Percentiles rank a stretch among this genome's conserved stretches.
phyloP scores from a whole-genome alignment of 2,888 invertebrate genomes.

The Pyrrhosoma nymphula region DNA sequence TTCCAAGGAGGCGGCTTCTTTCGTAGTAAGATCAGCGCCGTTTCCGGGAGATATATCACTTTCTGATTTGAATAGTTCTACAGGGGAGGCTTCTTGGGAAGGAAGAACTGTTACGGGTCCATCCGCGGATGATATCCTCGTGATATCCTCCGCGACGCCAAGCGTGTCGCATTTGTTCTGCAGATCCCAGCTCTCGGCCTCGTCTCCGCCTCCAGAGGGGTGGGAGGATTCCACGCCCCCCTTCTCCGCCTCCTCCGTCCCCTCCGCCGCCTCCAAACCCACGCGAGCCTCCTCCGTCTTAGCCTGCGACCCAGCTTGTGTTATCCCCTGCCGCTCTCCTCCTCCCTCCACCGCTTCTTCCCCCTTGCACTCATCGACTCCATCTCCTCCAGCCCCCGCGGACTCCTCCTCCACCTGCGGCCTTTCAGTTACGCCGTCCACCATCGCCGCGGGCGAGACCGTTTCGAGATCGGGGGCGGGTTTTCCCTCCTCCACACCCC shows the following conservation, averaged over 20 bases:
- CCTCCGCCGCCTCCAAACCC: slow-evolving; percentile 5
- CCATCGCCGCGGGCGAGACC: background rate
- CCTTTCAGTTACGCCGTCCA: background rate
- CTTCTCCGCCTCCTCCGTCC: background rate
- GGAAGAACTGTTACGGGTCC: background rate
- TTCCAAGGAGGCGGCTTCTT: no score
- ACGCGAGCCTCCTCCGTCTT: slow-evolving; percentile 12
- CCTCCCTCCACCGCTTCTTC: background rate
- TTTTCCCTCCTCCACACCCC: background rate
- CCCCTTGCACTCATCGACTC: background rate
- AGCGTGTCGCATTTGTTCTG: background rate
- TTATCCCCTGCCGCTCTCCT: background rate
- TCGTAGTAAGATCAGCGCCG: no score
- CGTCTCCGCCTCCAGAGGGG: background rate
- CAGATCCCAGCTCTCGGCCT: background rate
- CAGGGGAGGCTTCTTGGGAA: background rate
- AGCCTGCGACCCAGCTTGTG: background rate
- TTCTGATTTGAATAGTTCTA: background rate
- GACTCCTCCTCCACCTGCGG: background rate
- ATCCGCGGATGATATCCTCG: background rate
- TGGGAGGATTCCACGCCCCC: background rate
- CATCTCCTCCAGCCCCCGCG: background rate
- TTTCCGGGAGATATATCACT: no score
- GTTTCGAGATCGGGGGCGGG: background rate
- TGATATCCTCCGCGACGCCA: background rate